A percentile compares a stretch with the other conserved stretches of the same genome.
phyloP scores from a whole-genome alignment of 1,140 invertebrate genomes.

The Odontomachus brunneus region DNA sequence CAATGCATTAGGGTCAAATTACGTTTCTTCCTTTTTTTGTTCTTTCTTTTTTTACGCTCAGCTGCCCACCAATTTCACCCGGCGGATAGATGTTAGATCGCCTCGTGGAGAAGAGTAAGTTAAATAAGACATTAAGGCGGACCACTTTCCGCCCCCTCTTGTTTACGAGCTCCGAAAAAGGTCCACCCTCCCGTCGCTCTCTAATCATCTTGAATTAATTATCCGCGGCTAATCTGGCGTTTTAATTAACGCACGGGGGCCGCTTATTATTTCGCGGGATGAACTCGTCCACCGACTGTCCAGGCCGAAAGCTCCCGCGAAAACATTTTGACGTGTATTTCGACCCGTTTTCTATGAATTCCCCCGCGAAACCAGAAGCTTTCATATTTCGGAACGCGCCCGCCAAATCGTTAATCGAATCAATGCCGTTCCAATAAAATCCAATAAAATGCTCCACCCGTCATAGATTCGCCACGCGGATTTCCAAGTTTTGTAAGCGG shows the following conservation, averaged over 20 bases:
- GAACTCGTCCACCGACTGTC: not conserved
- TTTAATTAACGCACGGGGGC: slow-evolving; percentile 6
- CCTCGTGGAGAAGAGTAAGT: no score
- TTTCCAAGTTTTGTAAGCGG: not conserved
- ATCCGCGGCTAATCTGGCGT: not conserved
- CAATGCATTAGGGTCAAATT: no score
- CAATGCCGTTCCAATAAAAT: slow-evolving; percentile 32
- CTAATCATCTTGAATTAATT: slow-evolving; percentile 16
- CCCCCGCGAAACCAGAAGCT: not conserved
- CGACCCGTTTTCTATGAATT: not conserved
- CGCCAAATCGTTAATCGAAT: slow-evolving; percentile 43
- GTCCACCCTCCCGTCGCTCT: no score
- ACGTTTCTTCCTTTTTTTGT: no score
- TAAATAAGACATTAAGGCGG: no score
- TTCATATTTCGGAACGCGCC: not conserved
- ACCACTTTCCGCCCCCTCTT: no score
- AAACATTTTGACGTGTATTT: slow-evolving; percentile 24
- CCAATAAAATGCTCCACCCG: slow-evolving; percentile 18
- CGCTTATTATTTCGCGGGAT: slow-evolving; percentile 11
- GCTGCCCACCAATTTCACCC: no score
- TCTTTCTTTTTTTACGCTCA: no score
- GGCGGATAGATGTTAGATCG: no score
- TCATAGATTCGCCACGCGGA: not conserved
- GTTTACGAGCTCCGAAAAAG: no score
- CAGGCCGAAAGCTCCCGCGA: not conserved